Evolutionary conservation across 2,113 vertebrate genomes (phyloP), one percentile per base, ranked within the genome.

Genomic region (Lepus europaeus): DNA sequence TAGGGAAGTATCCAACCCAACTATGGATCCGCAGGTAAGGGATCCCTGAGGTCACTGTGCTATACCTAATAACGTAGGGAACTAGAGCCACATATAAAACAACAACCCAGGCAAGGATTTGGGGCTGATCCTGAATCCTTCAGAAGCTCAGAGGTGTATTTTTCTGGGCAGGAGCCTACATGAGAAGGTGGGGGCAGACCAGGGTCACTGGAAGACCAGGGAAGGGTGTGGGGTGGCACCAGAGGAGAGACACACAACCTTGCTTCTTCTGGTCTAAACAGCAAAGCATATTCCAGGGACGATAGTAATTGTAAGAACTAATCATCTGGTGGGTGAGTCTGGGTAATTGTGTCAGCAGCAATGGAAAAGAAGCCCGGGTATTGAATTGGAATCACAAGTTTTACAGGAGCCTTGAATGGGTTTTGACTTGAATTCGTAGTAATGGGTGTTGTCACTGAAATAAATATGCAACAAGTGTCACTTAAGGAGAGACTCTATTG

Each of bases 401-500:
- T 93, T 79, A 77, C 22, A 87, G 70, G 25, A 29, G 10, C 16
- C 39, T 27, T 49, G 5, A 70, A 89, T 36, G 51, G 11, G 33
- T 76, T 91, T 95, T 70, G n/a, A 84, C 63, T 93, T 29, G 25
- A 78, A 22, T 10, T 33, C 81, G 5, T 16, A 79, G 49, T 7
- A 49, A 31, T 61, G 29, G 17, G 4, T 87, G 4, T 69, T 23
- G 70, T 91, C 70, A 80, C 25, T 19, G 77, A 86, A 89, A 73
- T 22, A 76, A 73, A 68, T 4, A 10, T 39, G 31, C 68, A 79
- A 61, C 64, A 61, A 69, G 39, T 63, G 70, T 51, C 36, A 68
- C n/a, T 87, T 90, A 80, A 74, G 91, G 80, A 92, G 51, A 83
- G 39, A 61, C 25, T 89, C 66, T 64, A 31, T 86, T 64, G 64